phyloP scores from a whole-genome alignment of 2,888 invertebrate species.

The Isotomurus palustris region DNA sequence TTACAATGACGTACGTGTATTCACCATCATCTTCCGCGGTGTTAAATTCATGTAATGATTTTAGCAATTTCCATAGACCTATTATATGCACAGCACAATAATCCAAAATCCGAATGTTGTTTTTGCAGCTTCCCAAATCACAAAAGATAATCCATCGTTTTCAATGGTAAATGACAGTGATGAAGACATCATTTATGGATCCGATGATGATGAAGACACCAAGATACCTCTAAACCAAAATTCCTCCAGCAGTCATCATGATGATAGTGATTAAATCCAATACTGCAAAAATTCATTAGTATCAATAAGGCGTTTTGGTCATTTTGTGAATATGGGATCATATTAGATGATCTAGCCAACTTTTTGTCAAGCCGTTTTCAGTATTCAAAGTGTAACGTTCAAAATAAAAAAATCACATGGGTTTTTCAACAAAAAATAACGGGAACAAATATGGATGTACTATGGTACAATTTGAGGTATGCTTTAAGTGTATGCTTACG shows the following conservation, averaged over 20 bases:
- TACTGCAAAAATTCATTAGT: background rate
- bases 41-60: constrained; percentile 35
- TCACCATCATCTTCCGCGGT: constrained; percentile 42
- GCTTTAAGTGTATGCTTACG: too few species aligned
- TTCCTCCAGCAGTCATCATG: constrained; percentile 34
- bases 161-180: constrained; percentile 99
- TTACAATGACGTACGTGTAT: constrained; percentile 90
- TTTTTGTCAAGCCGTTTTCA: too few species aligned
- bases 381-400: too few species aligned
- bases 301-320: background rate
- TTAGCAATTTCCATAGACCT: background rate
- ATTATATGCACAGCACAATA: constrained; percentile 4
- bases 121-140: constrained; percentile 76
- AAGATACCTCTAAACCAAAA: constrained; percentile 60
- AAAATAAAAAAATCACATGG: too few species aligned
- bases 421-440: too few species aligned
- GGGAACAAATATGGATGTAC: too few species aligned
- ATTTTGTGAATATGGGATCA: too few species aligned
- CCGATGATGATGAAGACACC: constrained; percentile 60
- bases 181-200: constrained; percentile 92
- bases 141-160: constrained; percentile 95
- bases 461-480: too few species aligned
- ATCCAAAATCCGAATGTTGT: constrained; percentile 10
- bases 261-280: constrained; percentile 37
- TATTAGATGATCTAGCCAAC: too few species aligned